Evolutionary conservation across 2,113 vertebrate species (phyloP).

Genomic region (Galbula dea): DNA sequence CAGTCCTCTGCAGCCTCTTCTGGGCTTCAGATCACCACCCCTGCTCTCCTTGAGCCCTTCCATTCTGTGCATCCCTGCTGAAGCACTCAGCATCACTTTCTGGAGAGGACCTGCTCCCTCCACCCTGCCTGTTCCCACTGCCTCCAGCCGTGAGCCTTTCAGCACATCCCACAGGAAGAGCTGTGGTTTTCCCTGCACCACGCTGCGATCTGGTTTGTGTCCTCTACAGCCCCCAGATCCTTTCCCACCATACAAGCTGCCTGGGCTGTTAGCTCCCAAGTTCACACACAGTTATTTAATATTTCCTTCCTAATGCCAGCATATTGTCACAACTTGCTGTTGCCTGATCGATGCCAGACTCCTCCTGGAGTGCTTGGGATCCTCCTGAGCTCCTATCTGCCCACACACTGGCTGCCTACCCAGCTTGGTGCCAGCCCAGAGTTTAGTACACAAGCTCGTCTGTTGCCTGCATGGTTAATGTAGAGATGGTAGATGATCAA

Average conservation of each 20-base stretch:
- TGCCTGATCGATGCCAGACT: background rate
- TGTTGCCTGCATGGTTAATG: background rate
- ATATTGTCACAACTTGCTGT: background rate
- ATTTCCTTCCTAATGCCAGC: background rate
- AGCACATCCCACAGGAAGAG: background rate
- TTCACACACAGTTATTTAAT: background rate
- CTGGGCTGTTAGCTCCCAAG: background rate
- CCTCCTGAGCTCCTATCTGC: background rate
- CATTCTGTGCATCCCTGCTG: background rate
- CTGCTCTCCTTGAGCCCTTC: background rate
- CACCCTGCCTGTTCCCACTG: background rate
- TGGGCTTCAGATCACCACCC: background rate
- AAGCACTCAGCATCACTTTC: rapidly evolving
- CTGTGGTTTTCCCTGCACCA: background rate
- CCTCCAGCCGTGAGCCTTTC: background rate
- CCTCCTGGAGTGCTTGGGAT: background rate
- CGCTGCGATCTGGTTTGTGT: background rate
- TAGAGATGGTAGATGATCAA: background rate
- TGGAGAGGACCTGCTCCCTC: background rate
- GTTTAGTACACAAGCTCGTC: rapidly evolving
- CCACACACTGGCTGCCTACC: rapidly evolving
- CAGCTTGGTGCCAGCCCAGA: background rate
- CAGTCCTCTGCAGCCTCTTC: background rate
- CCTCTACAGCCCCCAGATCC: background rate
- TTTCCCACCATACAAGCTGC: background rate